Percentiles rank a stretch among this genome's conserved stretches.
These are phyloP conservation scores for Hippocampus barbouri DNA, from an alignment of 2,113 vertebrate genomes.

Conservation along the genomic window DNA sequence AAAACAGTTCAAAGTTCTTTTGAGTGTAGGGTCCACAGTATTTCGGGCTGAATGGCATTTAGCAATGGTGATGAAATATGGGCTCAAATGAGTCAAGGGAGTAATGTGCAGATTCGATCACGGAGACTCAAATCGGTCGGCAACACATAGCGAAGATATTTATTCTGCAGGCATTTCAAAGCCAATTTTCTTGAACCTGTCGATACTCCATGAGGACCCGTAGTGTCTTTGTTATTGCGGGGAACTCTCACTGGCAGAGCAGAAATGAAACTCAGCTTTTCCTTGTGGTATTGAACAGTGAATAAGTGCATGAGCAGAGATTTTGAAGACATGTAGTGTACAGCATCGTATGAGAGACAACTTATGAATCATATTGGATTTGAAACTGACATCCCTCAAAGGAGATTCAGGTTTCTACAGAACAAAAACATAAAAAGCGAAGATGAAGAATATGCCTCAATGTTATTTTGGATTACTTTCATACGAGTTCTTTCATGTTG, in stretches of 20 bases:
- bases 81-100: slow-evolving; percentile 10
- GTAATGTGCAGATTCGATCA: slow-evolving; percentile 20
- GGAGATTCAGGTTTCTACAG: not conserved
- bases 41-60: slow-evolving; percentile 16
- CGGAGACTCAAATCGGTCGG: slow-evolving; percentile 7
- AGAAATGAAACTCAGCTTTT: not conserved
- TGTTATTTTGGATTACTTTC: not conserved
- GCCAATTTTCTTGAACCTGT: not conserved
- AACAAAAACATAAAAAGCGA: not conserved
- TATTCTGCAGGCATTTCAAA: not conserved
- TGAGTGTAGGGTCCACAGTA: not conserved
- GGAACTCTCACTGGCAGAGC: not conserved
- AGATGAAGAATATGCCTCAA: not conserved
- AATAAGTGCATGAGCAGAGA: not conserved
- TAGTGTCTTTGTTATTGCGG: not conserved
- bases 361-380: not conserved
- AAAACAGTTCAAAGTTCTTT: slow-evolving; percentile 1
- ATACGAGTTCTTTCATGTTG: not conserved
- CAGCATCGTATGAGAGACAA: not conserved
- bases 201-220: not conserved
- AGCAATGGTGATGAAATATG: slow-evolving; percentile 17
- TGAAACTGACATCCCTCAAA: not conserved
- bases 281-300: not conserved
- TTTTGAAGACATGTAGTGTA: not conserved
- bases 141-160: not conserved